Evolutionary conservation across 2,113 vertebrate species (phyloP).

Genomic region (Eudyptes chrysolophus): DNA sequence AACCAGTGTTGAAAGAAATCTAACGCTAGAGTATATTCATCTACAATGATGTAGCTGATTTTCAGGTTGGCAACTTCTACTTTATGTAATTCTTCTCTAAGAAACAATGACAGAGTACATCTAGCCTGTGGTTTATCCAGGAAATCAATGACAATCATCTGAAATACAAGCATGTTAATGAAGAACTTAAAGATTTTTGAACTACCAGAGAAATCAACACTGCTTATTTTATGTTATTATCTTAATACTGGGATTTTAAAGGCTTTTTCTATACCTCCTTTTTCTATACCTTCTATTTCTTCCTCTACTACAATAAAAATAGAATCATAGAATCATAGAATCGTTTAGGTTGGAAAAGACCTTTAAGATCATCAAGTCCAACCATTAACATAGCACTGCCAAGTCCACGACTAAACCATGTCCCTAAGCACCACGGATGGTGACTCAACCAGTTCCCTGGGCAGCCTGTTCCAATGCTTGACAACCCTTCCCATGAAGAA

Average conservation of each 20-base stretch:
- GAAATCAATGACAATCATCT: not conserved
- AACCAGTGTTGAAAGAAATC: not conserved
- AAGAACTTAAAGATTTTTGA: not conserved
- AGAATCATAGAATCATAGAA: no score
- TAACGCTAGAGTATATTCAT: not conserved
- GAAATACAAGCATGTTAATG: not conserved
- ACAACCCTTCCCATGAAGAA: no score
- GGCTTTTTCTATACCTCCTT: not conserved
- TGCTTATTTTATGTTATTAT: not conserved
- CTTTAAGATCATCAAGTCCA: no score
- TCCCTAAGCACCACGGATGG: no score
- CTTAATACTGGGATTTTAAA: not conserved
- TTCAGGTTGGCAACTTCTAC: not conserved
- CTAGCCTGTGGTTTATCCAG: not conserved
- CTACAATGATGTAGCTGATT: not conserved
- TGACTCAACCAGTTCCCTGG: no score
- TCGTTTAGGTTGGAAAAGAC: no score
- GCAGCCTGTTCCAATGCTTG: no score
- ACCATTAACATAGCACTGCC: no score
- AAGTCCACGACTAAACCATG: no score
- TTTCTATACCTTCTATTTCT: not conserved
- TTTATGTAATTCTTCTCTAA: not conserved
- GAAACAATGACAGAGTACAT: not conserved
- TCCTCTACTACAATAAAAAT: conserved; percentile 9
- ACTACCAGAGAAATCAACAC: not conserved